Conservation (phyloP, 2,113 vertebrate species). For the Mystacornis crossleyi region DNA sequence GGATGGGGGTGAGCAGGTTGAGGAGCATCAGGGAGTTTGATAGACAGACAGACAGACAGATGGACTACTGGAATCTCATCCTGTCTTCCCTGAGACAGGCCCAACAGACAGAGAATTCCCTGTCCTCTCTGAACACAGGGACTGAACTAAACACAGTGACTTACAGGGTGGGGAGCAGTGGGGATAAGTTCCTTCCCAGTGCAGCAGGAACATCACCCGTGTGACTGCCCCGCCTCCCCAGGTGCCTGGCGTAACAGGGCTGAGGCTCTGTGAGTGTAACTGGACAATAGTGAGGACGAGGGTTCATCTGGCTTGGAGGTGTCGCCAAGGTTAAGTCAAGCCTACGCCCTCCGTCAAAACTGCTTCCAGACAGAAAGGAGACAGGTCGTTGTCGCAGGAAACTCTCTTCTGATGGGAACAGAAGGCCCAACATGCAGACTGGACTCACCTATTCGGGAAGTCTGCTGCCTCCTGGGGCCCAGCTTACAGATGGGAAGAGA, state of each 20-base stretch:
- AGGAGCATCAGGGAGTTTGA: not conserved
- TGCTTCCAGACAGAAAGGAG: not conserved
- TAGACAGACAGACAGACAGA: not conserved
- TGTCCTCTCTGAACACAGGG: not conserved
- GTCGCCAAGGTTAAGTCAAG: not conserved
- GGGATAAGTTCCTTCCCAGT: not conserved
- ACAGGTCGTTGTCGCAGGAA: not conserved
- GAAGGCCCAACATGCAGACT: not conserved
- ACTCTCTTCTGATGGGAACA: not conserved
- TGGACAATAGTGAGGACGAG: not conserved
- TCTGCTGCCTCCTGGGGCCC: not conserved
- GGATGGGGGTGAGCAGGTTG: accelerated
- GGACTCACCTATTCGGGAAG: accelerated
- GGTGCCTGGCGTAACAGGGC: accelerated
- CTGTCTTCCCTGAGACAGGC: not conserved
- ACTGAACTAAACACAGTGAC: not conserved
- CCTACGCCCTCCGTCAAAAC: not conserved
- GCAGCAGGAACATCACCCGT: not conserved
- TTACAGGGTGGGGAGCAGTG: not conserved
- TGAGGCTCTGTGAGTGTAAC: not conserved
- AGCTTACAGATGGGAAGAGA: not conserved
- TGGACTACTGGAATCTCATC: not conserved
- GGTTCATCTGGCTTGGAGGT: not conserved
- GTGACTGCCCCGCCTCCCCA: not conserved
- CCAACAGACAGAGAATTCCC: not conserved